These are phyloP conservation scores for Chlorodrepanis virens DNA, from an alignment of 2,113 vertebrate genomes.

Conservation along the genomic window DNA sequence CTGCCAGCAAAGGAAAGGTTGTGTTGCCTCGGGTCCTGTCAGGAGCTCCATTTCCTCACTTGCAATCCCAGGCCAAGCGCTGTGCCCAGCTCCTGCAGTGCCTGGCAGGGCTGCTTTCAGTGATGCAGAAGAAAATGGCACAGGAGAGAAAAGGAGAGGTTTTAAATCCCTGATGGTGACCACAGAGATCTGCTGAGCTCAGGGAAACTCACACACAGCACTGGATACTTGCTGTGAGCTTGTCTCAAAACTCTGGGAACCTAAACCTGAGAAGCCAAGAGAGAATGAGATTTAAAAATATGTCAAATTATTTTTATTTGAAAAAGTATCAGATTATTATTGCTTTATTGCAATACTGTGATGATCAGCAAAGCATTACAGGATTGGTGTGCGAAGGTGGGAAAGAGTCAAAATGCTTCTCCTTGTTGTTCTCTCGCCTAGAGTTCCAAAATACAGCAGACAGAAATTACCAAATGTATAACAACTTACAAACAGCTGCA, in stretches of 20 bases:
- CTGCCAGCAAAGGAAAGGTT: background rate
- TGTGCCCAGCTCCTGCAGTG: background rate
- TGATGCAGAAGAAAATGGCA: background rate
- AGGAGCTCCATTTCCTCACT: background rate
- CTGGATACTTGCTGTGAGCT: background rate
- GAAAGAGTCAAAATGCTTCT: background rate
- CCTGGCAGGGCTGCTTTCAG: background rate
- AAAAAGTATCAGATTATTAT: background rate
- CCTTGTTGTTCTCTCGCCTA: background rate
- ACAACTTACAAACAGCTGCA: background rate
- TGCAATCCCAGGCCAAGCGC: background rate
- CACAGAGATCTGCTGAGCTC: background rate
- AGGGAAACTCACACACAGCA: background rate
- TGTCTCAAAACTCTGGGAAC: no score
- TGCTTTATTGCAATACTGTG: background rate
- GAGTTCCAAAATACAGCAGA: background rate
- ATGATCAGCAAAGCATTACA: background rate
- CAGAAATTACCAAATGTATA: background rate
- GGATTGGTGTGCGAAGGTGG: background rate
- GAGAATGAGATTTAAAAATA: background rate
- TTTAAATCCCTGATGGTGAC: background rate
- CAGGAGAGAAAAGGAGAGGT: background rate
- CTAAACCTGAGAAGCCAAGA: background rate
- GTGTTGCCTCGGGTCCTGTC: background rate
- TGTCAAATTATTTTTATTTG: background rate